Percentiles rank a stretch among this genome's conserved stretches.
Conservation (phyloP, 2,888 invertebrate species). For the Nemapogon koenigi region DNA sequence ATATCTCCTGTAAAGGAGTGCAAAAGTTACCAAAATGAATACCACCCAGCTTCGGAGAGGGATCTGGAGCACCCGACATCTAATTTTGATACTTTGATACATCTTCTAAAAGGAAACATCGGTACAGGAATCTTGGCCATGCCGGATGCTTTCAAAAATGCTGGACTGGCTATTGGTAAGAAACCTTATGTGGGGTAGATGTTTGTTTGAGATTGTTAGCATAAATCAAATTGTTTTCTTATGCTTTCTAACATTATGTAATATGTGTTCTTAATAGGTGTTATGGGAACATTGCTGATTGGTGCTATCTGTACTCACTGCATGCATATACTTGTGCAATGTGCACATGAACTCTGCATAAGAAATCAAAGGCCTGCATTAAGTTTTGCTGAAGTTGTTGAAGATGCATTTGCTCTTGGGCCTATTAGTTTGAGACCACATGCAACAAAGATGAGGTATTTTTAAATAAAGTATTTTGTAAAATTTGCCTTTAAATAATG, state of each 20-base stretch:
- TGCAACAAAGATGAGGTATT: conserved; percentile 69
- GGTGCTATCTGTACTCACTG: conserved; percentile 92
- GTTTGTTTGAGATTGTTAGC: not conserved
- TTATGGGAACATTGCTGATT: conserved; percentile 81
- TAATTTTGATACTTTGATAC: conserved; percentile 79
- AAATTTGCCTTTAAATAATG: not conserved
- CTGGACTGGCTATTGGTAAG: conserved; percentile 83
- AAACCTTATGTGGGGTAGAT: conserved; percentile 12
- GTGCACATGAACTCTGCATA: conserved; percentile 77
- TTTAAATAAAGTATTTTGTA: conserved; percentile 17
- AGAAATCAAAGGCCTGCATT: conserved; percentile 73
- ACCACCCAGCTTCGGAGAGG: conserved; percentile 71
- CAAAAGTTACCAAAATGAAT: conserved; percentile 31
- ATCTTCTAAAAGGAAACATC: conserved; percentile 74
- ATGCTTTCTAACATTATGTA: conserved; percentile 1
- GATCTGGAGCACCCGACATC: conserved; percentile 80
- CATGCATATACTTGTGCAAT: conserved; percentile 83
- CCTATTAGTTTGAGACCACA: conserved; percentile 68
- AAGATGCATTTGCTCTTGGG: conserved; percentile 77
- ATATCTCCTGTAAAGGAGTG: conserved; percentile 26
- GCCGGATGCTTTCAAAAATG: conserved; percentile 93
- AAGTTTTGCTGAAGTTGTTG: conserved; percentile 82
- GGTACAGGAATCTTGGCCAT: conserved; percentile 97
- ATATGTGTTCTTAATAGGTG: conserved; percentile 50
- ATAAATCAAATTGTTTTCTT: conserved; percentile 75